These are phyloP conservation scores for Erebia palarica DNA, from an alignment of 2,888 invertebrate genomes.

Conservation along the genomic window DNA sequence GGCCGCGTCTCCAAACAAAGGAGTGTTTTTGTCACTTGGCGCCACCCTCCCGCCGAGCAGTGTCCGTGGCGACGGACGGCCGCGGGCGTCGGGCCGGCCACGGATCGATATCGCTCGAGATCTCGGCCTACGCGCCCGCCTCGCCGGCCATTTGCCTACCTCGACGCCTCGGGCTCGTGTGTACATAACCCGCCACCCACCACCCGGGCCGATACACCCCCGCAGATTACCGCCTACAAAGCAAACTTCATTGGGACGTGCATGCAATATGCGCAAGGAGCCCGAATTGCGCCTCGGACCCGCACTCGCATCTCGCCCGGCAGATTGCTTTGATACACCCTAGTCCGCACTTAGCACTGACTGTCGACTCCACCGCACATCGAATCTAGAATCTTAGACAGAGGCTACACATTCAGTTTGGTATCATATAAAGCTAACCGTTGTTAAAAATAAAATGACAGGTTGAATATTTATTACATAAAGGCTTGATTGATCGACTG, in stretches of 20 bases:
- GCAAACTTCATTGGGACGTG: slow-evolving; percentile 83
- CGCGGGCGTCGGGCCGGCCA: slow-evolving; percentile 49
- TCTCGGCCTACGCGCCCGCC: slow-evolving; percentile 79
- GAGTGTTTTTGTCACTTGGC: slow-evolving; percentile 76
- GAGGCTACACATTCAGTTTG: not conserved
- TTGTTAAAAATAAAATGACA: no score
- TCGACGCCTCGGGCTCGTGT: slow-evolving; percentile 81
- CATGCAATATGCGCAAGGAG: slow-evolving; percentile 83
- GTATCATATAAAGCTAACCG: not conserved
- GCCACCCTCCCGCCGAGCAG: slow-evolving; percentile 68
- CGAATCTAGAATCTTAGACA: slow-evolving; percentile 55
- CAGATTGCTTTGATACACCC: slow-evolving; percentile 77
- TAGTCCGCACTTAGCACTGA: slow-evolving; percentile 54
- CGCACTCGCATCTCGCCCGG: slow-evolving; percentile 44
- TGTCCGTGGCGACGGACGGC: slow-evolving; percentile 67
- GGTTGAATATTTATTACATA: no score
- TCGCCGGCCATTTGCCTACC: slow-evolving; percentile 82
- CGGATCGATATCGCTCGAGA: slow-evolving; percentile 80
- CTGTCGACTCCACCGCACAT: slow-evolving; percentile 50
- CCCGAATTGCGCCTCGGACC: slow-evolving; percentile 73
- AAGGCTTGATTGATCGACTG: no score
- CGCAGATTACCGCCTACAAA: slow-evolving; percentile 82
- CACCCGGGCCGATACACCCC: slow-evolving; percentile 76
- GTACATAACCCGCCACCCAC: slow-evolving; percentile 79
- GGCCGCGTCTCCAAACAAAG: slow-evolving; percentile 72